Evolutionary conservation across 2,113 vertebrate genomes (phyloP).

Genomic region (Otocyon megalotis): DNA sequence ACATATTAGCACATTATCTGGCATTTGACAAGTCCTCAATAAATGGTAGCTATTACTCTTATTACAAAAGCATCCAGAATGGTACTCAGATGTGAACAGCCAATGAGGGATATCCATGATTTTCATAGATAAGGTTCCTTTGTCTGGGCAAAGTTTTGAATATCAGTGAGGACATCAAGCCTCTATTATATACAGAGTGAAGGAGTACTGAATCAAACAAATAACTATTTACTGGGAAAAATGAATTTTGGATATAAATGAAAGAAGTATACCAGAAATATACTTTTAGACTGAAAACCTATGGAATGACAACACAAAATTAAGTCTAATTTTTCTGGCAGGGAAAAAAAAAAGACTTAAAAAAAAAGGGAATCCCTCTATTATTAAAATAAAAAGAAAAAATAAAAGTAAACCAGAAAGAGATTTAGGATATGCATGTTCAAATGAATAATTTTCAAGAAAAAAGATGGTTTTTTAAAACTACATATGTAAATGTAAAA

Average conservation of each 20-base stretch:
- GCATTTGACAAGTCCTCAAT: background rate
- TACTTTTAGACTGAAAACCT: background rate
- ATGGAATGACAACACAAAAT: background rate
- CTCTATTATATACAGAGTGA: background rate
- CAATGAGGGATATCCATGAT: background rate
- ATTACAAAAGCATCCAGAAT: background rate
- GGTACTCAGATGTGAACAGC: background rate
- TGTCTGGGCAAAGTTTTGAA: background rate
- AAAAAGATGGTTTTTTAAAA: background rate
- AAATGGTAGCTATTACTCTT: background rate
- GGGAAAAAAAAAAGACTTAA: background rate
- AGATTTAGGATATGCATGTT: background rate
- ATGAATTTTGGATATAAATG: background rate
- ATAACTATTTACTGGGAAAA: background rate
- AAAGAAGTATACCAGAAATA: background rate
- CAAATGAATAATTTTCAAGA: background rate
- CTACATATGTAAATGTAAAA: background rate
- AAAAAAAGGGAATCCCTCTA: background rate
- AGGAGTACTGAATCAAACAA: background rate
- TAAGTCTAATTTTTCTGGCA: background rate
- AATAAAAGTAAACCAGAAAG: background rate
- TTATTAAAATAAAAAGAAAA: background rate
- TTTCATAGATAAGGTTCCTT: background rate
- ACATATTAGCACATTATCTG: background rate
- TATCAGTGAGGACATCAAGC: background rate